A percentile compares a stretch with the other conserved stretches of the same genome.
phyloP scores from a whole-genome alignment of 2,113 vertebrate genomes.

The Triplophysa rosa region DNA sequence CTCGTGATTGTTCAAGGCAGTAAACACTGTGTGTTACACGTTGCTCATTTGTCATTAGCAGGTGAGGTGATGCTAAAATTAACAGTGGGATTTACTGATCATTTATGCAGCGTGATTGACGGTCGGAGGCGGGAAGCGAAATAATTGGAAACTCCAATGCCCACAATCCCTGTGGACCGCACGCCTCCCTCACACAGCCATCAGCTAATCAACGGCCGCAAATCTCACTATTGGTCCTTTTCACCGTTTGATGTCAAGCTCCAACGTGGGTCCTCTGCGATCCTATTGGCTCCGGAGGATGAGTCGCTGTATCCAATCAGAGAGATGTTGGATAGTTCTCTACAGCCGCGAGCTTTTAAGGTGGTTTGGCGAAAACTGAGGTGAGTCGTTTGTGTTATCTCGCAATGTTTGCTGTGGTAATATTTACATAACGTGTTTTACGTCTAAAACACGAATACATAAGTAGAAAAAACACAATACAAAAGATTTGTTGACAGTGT shows the following conservation, averaged over 20 bases:
- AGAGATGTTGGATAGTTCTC: slow-evolving; percentile 27
- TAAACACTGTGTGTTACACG: slow-evolving; percentile 28
- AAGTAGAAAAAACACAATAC: background rate
- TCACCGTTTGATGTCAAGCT: slow-evolving; percentile 50
- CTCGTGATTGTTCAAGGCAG: slow-evolving; percentile 40
- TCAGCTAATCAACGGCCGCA: slow-evolving; percentile 59
- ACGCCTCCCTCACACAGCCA: slow-evolving; percentile 51
- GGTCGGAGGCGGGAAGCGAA: slow-evolving; percentile 58
- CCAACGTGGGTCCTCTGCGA: slow-evolving; percentile 72
- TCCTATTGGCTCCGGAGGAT: slow-evolving; percentile 58
- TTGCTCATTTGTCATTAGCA: slow-evolving; percentile 40
- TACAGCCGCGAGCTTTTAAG: slow-evolving; percentile 68
- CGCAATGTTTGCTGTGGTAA: background rate
- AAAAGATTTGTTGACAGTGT: background rate
- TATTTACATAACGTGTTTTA: background rate
- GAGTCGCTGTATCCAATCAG: slow-evolving; percentile 59
- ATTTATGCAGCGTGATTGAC: slow-evolving; percentile 77
- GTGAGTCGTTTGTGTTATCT: background rate
- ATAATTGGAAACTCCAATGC: slow-evolving; percentile 81
- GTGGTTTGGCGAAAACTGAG: slow-evolving; percentile 60
- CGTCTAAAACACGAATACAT: background rate
- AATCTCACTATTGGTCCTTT: slow-evolving; percentile 59
- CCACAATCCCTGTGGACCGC: slow-evolving; percentile 77
- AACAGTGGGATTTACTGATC: slow-evolving; percentile 72
- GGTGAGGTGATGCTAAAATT: slow-evolving; percentile 65